Conservation (phyloP, 2,113 vertebrate species). For the Eleginops maclovinus region DNA sequence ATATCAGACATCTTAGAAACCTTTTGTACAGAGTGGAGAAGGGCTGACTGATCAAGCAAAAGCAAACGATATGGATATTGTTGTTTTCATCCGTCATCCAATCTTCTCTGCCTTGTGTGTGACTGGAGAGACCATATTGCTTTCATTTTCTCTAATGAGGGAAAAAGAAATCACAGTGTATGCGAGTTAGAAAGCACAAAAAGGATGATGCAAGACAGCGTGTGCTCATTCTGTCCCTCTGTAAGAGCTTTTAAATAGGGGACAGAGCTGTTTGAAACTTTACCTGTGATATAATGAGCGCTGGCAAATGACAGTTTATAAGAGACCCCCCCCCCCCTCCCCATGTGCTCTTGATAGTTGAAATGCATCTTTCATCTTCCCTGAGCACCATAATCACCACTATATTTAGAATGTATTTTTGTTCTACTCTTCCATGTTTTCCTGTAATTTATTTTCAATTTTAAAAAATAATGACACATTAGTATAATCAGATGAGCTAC, state of each 20-base stretch:
- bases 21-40: background rate
- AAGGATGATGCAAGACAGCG: conserved; percentile 23
- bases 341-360: conserved; percentile 14
- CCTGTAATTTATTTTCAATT: background rate
- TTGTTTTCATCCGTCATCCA: conserved; percentile 35
- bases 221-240: conserved; percentile 57
- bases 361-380: conserved; percentile 42
- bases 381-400: conserved; percentile 30
- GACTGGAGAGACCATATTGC: conserved; percentile 27
- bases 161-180: conserved; percentile 4
- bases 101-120: conserved; percentile 7
- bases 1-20: background rate
- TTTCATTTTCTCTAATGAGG: conserved; percentile 13
- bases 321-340: background rate
- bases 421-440: background rate
- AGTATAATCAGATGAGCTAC: background rate
- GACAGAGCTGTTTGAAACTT: conserved; percentile 30
- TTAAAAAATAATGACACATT: background rate
- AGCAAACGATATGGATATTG: conserved; percentile 7
- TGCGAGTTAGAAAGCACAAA: conserved; percentile 20
- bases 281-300: conserved; percentile 43
- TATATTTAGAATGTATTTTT: conserved; percentile 41
- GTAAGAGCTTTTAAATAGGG: conserved; percentile 35
- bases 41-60: conserved; percentile 28
- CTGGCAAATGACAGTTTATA: conserved; percentile 45